Evolutionary conservation across 2,797 vertebrate species (phyloP).

Genomic region (Morelia viridis): DNA sequence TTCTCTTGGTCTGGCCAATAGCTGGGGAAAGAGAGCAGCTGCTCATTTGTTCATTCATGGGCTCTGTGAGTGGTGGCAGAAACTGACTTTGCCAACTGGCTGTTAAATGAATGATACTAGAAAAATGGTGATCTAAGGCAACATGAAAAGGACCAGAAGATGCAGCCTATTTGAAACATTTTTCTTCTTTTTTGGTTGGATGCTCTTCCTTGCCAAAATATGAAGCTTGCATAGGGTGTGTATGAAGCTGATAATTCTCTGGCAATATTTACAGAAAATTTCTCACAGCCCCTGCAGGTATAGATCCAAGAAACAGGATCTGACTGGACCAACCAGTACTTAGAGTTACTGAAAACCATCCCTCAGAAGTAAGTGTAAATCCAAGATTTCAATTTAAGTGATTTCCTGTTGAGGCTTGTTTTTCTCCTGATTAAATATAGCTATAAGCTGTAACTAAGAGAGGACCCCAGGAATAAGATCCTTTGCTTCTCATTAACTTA

Average conservation of each 20-base stretch:
- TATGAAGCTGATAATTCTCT: background rate
- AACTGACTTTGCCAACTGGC: background rate
- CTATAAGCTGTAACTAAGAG: background rate
- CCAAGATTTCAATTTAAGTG: background rate
- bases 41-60: background rate
- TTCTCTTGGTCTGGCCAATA: rapidly evolving
- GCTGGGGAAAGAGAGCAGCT: conserved; percentile 1
- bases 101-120: background rate
- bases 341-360: conserved; percentile 1
- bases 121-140: conserved; percentile 8
- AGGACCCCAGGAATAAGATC: background rate
- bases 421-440: background rate
- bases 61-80: background rate
- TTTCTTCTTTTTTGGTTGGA: background rate
- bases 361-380: background rate
- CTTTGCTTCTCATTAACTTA: conserved; percentile 1
- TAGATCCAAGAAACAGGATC: background rate
- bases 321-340: background rate
- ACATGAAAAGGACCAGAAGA: background rate
- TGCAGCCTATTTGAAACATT: background rate
- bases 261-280: background rate
- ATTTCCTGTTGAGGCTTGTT: conserved; percentile 9
- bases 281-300: conserved; percentile 1
- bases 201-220: conserved; percentile 2
- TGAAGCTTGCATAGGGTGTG: background rate